Base-by-base conservation (phyloP, 2,113 vertebrate species). In the Ciconia boyciana region DNA sequence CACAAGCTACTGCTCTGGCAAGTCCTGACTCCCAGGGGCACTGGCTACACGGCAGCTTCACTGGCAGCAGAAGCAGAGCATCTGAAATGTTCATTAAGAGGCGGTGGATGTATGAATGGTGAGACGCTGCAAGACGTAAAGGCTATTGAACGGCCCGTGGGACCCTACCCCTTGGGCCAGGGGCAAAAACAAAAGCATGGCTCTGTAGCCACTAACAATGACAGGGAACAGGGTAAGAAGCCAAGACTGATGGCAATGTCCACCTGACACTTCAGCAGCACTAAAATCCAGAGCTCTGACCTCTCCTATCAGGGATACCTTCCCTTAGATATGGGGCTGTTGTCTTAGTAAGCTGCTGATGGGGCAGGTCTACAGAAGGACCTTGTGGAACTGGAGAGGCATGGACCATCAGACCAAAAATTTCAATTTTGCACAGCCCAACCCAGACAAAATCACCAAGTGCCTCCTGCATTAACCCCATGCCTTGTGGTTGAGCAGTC, bases 1-100 rank as follows among this genome's bases (percentile, higher is more conserved):
- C 65, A 20, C 3, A 11, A 76, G 96, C 95, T 97, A 95, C 95
- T 82, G 94, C 94, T 95, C 87, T 96, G 97, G 96, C 97, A 97
- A 75, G 86, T 46, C 49, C 43, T 24, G 3, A 9, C 66, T 90
- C 93, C 91, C 68, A 44, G 84, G 77, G 79, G 85, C 87, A 44
- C 26, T 1, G 0, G 57, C 46, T 89, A 15, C 51, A 34, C 31
- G 7, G 71, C 58, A n/a, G 52, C 55, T 83, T 55, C 43, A 16
- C 39, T 83, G 93, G 71, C 74, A 70, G 39, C 25, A 24, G 89
- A 20, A 90, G 48, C 22, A 3, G 43, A 65, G 39, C 69, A 34
- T 71, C 90, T 80, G 76, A 76, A 72, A 83, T 68, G 17, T 49
- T 71, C 80, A 51, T 76, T 78, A 74, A 13, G 68, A 39, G 52